phyloP scores from a whole-genome alignment of 2,113 vertebrate genomes.

The Boulengeromyrus knoepffleri region DNA sequence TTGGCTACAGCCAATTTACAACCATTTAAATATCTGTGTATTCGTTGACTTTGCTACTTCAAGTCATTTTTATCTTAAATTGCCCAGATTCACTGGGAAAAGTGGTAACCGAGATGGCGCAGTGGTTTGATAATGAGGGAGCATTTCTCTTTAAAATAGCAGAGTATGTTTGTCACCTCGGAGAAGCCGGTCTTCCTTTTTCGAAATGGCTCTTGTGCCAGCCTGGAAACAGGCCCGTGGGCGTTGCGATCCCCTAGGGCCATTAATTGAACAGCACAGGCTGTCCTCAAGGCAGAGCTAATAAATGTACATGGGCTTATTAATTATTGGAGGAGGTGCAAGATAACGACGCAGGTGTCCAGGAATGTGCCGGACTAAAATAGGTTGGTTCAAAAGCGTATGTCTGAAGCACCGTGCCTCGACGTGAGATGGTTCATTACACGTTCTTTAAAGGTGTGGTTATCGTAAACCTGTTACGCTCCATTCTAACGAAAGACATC shows the following conservation, averaged over 20 bases:
- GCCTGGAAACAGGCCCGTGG: constrained; percentile 14
- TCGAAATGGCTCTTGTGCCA: neutral
- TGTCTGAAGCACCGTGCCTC: neutral
- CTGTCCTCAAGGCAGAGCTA: constrained; percentile 21
- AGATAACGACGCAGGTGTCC: neutral
- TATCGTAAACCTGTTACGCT: neutral
- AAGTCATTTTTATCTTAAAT: neutral
- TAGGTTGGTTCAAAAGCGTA: constrained; percentile 26
- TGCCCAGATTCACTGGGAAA: neutral
- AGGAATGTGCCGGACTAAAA: constrained; percentile 14
- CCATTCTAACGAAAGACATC: neutral
- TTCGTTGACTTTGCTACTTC: neutral
- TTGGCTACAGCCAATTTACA: neutral
- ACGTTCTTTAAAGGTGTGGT: neutral
- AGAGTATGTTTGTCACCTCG: neutral
- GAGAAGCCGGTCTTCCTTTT: neutral
- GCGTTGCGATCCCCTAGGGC: constrained; percentile 25
- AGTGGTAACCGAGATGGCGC: neutral
- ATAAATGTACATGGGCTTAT: constrained; percentile 29
- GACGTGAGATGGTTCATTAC: neutral
- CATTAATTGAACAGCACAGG: constrained; percentile 32
- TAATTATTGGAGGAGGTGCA: constrained; percentile 28
- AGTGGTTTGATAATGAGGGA: no score
- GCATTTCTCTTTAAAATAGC: neutral
- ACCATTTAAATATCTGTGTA: neutral